Evolutionary conservation across 2,888 invertebrate species (phyloP), one percentile per base, ranked within the genome.

Genomic region (Acronicta aceris): DNA sequence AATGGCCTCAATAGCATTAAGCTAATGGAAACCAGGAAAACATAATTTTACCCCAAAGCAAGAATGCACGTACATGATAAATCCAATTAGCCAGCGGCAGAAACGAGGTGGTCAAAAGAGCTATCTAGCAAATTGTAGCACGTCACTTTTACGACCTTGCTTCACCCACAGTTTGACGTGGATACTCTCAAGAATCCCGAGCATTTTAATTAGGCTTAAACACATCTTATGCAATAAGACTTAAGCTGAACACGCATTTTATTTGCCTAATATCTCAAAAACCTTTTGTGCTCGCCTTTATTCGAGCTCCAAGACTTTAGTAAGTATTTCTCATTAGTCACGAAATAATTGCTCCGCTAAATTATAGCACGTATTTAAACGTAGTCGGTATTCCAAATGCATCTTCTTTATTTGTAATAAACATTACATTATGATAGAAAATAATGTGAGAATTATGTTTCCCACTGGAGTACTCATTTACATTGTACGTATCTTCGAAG

Each of bases 201-300:
- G 59, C 49, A 65, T 75, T 74, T 72, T 75, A 72, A 69, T 69
- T 65, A 60, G 54, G 49, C 15, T 45, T 41, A 56, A 76, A 66
- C 59, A 66, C 58, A 59, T 59, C 57, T 69, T 63, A 53, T 42
- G 10, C 46, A 54, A 38, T 51, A 52, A 61, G 43, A 52, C 50
- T 50, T 60, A 46, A 55, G 45, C 47, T 54, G 41, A 47, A 51
- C 56, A 72, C 47, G 59, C 56, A 54, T 65, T 72, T 72, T 48
- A 73, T 65, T 65, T 58, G 57, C 50, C 67, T 55, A 61, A 58
- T 72, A 52, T 72, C 45, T 59, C 54, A 63, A 69, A 69, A 76
- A 62, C 53, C 45, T 60, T 58, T 52, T 59, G 46, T 68, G 10
- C 25, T 21, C 36, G 36, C 33, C 45, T 48, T 56, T 60, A 63